Evolutionary conservation across 2,113 vertebrate genomes (phyloP).

Genomic region (Rhinopomastus cyanomelas): DNA sequence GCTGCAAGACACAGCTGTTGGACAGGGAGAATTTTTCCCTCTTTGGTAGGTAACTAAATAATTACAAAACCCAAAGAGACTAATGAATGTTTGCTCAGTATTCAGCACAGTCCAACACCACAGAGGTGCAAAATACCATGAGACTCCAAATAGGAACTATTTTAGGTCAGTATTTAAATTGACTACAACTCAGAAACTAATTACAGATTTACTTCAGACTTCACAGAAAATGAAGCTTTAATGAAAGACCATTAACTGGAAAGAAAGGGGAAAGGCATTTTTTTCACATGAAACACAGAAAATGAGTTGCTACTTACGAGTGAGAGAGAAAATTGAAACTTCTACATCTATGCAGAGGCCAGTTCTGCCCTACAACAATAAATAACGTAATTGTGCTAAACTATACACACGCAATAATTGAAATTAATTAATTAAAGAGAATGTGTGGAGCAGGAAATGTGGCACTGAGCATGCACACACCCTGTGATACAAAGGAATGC

Average conservation of each 20-base stretch:
- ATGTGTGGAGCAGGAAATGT: neutral
- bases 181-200: constrained; percentile 30
- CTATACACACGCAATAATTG: neutral
- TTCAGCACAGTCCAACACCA: neutral
- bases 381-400: neutral
- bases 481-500: neutral
- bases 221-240: constrained; percentile 9
- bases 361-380: neutral
- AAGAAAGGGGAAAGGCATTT: neutral
- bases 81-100: neutral
- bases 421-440: neutral
- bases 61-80: neutral
- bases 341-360: neutral
- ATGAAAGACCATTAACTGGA: neutral
- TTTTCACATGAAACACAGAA: neutral
- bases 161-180: constrained; percentile 25
- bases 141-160: neutral
- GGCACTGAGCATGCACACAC: neutral
- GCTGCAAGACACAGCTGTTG: neutral
- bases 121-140: neutral
- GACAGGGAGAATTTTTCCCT: neutral
- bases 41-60: neutral
- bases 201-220: constrained; percentile 14
- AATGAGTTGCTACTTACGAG: neutral
- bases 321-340: neutral